These are phyloP conservation scores for Chloroceryle aenea DNA, from an alignment of 2,113 vertebrate genomes.

Conservation along the genomic window DNA sequence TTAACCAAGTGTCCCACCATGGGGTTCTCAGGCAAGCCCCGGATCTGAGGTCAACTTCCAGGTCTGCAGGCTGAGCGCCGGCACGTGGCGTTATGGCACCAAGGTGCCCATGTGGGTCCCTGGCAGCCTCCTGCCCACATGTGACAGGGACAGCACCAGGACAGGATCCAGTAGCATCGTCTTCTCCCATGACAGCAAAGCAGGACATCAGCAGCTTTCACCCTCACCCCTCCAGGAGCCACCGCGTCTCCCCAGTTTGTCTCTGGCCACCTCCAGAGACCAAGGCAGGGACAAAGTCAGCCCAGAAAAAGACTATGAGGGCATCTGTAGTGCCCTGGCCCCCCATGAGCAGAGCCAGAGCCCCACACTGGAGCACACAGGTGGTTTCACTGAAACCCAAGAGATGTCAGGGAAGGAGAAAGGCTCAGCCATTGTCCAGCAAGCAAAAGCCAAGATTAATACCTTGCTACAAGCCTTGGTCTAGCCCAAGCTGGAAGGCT, in stretches of 20 bases:
- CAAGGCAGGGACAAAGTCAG: not conserved
- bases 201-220: not conserved
- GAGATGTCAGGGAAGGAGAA: not conserved
- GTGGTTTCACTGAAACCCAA: not conserved
- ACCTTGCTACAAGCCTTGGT: not conserved
- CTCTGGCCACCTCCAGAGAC: not conserved
- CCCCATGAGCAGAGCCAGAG: not conserved
- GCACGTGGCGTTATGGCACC: not conserved
- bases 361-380: not conserved
- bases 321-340: not conserved
- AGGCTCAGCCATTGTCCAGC: not conserved
- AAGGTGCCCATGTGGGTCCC: not conserved
- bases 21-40: not conserved
- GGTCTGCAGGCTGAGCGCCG: not conserved
- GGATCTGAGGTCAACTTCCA: not conserved
- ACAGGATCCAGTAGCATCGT: not conserved
- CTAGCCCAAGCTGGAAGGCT: not conserved
- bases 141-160: not conserved
- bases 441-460: not conserved
- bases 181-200: not conserved
- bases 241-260: rapidly evolving
- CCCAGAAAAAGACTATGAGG: not conserved
- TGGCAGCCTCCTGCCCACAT: rapidly evolving
- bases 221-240: not conserved
- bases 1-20: rapidly evolving